Conservation (phyloP, 2,113 vertebrate species). For the Sylvilagus bachmani region DNA sequence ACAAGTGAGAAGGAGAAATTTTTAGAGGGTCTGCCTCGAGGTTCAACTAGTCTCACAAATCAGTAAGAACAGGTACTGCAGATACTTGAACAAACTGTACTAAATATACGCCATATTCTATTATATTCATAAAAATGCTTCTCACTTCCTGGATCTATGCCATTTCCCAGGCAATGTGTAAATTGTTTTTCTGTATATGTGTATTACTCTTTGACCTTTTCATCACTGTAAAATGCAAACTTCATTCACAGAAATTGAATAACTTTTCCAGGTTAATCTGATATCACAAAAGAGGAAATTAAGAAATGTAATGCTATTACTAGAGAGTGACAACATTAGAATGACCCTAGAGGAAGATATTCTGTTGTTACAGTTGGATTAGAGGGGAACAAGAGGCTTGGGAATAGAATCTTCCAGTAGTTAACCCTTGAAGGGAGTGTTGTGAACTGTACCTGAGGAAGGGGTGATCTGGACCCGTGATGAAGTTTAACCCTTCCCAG, state of each 20-base stretch:
- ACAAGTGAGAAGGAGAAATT: constrained; percentile 13
- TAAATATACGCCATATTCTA: background rate
- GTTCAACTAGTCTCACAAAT: constrained; percentile 35
- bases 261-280: background rate
- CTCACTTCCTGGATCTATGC: background rate
- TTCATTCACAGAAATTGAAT: background rate
- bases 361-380: background rate
- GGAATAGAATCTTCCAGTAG: background rate
- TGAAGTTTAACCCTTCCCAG: background rate
- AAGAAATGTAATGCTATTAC: constrained; percentile 1
- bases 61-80: background rate
- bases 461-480: background rate
- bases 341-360: background rate
- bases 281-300: constrained; percentile 1
- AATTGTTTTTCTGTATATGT: background rate
- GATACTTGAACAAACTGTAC: background rate
- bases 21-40: background rate
- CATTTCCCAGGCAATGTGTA: background rate
- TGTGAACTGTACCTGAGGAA: background rate
- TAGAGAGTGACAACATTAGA: background rate
- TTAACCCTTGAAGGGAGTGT: background rate
- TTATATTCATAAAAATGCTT: background rate
- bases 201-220: background rate
- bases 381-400: background rate
- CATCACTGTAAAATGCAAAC: background rate